phyloP scores from a whole-genome alignment of 2,113 vertebrate genomes.

The Uria lomvia region DNA sequence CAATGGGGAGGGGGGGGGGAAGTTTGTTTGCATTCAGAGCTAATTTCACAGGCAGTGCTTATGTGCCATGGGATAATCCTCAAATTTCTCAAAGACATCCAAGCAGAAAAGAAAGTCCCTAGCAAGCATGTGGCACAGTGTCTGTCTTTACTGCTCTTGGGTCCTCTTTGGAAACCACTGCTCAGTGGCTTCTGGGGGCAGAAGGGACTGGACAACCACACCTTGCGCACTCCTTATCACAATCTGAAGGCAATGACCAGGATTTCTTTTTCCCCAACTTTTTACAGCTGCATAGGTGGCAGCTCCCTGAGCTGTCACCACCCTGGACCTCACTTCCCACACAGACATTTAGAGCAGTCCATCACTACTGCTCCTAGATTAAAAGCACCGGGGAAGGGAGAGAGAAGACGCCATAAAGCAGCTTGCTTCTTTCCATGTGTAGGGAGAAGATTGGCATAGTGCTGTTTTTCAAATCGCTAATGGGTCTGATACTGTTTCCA shows the following conservation, averaged over 20 bases:
- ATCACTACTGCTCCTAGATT: not conserved
- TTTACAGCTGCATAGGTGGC: accelerated
- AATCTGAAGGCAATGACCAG: accelerated
- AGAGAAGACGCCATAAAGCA: not conserved
- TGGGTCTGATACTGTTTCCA: not conserved
- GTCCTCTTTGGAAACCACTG: not conserved
- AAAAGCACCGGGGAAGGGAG: not conserved
- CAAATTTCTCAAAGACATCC: not conserved
- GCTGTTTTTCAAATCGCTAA: not conserved
- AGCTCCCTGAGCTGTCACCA: not conserved
- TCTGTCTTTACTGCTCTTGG: too few species aligned
- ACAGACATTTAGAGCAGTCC: not conserved
- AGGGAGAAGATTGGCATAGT: not conserved
- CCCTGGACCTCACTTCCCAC: not conserved
- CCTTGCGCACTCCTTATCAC: accelerated
- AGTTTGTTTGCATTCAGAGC: too few species aligned
- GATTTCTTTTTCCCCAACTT: not conserved
- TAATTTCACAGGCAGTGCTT: not conserved
- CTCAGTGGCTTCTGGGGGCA: not conserved
- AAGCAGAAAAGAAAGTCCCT: not conserved
- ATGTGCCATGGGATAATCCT: accelerated
- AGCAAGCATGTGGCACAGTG: accelerated
- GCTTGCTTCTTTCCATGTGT: not conserved
- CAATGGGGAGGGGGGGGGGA: accelerated
- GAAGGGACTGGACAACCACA: not conserved